These are phyloP conservation scores for Bhutanitis thaidina DNA, from an alignment of 2,888 invertebrate species.

Conservation along the genomic window DNA sequence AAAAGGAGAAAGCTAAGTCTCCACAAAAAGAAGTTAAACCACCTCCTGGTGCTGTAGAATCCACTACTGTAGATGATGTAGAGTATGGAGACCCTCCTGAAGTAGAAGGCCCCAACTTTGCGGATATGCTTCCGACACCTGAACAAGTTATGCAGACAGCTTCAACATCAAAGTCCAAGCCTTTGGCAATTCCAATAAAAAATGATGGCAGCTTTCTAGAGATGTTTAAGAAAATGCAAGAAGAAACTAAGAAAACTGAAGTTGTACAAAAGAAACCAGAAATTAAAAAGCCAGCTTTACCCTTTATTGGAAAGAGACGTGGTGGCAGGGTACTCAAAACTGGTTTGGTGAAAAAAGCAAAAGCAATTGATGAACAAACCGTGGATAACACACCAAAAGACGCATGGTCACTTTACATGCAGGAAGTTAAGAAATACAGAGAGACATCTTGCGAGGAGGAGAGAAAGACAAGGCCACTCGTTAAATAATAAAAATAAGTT, in stretches of 20 bases:
- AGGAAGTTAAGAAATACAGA: constrained; percentile 95
- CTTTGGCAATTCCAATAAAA: constrained; percentile 84
- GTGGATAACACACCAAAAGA: constrained; percentile 86
- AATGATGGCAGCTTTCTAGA: constrained; percentile 95
- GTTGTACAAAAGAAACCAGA: constrained; percentile 49
- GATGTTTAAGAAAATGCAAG: constrained; percentile 94
- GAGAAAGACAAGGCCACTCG: constrained; percentile 92
- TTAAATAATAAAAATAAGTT: constrained; percentile 82
- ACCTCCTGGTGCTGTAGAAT: constrained; percentile 62
- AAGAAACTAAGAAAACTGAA: constrained; percentile 75
- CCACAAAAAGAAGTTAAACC: constrained; percentile 62
- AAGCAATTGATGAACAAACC: constrained; percentile 81
- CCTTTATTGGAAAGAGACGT: constrained; percentile 87
- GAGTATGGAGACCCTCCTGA: constrained; percentile 70
- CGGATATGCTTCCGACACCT: constrained; percentile 50
- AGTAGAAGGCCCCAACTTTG: constrained; percentile 69
- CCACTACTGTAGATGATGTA: constrained; percentile 53
- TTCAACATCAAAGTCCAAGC: constrained; percentile 70
- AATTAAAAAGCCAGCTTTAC: constrained; percentile 65
- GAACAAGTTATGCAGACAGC: constrained; percentile 46
- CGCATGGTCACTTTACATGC: constrained; percentile 96
- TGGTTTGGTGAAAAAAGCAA: constrained; percentile 92
- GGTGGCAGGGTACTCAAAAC: constrained; percentile 94
- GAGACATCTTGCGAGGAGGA: constrained; percentile 96
- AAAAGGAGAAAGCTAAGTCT: constrained; percentile 43